Percentiles rank a stretch among this genome's conserved stretches.
Conservation (phyloP, 1,140 invertebrate species). For the Drosophila arizonae region DNA sequence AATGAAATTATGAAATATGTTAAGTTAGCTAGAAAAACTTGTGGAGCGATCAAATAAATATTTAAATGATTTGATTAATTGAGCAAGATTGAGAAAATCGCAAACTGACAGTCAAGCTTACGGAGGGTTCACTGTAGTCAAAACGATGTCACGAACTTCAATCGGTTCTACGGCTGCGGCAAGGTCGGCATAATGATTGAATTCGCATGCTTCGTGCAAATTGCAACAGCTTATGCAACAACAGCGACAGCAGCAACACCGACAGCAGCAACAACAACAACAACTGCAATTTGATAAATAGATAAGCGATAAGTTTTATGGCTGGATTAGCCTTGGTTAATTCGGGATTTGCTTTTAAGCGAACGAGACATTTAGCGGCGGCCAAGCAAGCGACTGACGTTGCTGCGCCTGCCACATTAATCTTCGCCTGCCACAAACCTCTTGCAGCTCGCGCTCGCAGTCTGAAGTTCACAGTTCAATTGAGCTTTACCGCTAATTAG, state of each 20-base stretch:
- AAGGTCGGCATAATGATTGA: conserved; percentile 21
- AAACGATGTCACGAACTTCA: background rate
- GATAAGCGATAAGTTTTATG: conserved; percentile 60
- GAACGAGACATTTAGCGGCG: conserved; percentile 16
- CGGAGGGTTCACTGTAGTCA: background rate
- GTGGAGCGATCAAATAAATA: background rate
- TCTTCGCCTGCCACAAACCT: conserved; percentile 16
- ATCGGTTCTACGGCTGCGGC: conserved; percentile 23
- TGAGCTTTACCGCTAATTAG: conserved; percentile 71
- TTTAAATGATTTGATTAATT: background rate
- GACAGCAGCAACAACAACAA: conserved; percentile 2
- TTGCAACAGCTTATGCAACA: conserved; percentile 24
- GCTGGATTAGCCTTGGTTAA: conserved; percentile 31
- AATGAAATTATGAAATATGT: background rate
- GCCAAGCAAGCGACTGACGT: conserved; percentile 3
- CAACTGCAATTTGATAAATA: conserved; percentile 47
- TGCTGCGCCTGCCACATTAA: conserved; percentile 27
- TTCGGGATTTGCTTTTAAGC: conserved; percentile 12
- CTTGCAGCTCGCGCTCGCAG: background rate
- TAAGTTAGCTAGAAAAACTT: background rate
- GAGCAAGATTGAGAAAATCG: background rate
- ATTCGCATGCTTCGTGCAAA: conserved; percentile 16
- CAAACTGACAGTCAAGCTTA: too few relatives aligned
- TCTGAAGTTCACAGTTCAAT: conserved; percentile 73
- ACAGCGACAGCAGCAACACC: too few relatives aligned